phyloP scores from a whole-genome alignment of 2,113 vertebrate genomes.

The Blennius ocellaris region DNA sequence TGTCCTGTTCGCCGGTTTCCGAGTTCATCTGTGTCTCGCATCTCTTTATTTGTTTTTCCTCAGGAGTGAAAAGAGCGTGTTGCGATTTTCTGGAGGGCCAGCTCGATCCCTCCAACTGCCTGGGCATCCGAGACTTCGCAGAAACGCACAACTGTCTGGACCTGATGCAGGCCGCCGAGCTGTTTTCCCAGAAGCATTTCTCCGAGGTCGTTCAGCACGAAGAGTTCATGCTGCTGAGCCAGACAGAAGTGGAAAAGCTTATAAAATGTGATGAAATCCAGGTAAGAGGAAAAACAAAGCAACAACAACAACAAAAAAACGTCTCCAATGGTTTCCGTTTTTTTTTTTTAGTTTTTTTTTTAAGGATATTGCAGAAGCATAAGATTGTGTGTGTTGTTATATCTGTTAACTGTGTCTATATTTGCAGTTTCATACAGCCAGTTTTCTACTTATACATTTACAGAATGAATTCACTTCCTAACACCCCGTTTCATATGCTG shows the following conservation, averaged over 20 bases:
- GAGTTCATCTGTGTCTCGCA: background rate
- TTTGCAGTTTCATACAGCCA: too few species aligned
- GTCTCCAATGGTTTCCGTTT: too few species aligned
- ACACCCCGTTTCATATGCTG: too few species aligned
- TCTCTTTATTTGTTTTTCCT: conserved; percentile 35
- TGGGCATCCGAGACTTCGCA: conserved; percentile 99
- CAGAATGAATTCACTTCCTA: too few species aligned
- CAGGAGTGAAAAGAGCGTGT: conserved; percentile 98
- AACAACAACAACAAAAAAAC: too few species aligned
- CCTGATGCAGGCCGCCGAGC: conserved; percentile 97
- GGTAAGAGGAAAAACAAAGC: conserved; percentile 75
- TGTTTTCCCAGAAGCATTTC: conserved; percentile 98
- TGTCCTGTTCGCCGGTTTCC: background rate
- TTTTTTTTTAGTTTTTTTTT: too few species aligned
- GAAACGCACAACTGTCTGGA: conserved; percentile 98
- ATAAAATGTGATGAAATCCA: conserved; percentile 99
- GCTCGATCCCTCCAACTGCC: conserved; percentile 96
- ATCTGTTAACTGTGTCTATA: too few species aligned
- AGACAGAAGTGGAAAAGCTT: conserved; percentile 97
- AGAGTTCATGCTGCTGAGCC: conserved; percentile 97
- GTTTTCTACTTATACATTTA: too few species aligned
- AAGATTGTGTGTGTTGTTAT: too few species aligned
- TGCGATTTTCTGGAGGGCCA: conserved; percentile 99
- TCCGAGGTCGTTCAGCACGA: conserved; percentile 98
- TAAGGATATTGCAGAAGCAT: too few species aligned